Base-by-base conservation (phyloP, 2,797 vertebrate genomes). In the Buphagus erythrorhynchus region DNA sequence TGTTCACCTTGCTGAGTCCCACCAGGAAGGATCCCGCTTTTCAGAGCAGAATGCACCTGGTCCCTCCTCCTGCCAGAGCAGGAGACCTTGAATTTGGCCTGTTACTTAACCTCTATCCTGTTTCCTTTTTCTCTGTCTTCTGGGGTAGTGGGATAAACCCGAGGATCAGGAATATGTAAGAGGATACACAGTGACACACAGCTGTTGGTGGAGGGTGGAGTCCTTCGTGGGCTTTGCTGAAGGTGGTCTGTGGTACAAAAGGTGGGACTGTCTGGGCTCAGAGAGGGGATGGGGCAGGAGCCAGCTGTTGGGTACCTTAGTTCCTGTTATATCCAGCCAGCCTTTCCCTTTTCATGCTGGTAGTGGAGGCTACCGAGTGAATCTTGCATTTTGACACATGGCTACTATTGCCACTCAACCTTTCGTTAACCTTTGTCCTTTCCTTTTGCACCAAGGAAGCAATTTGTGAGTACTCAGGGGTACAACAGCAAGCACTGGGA, bases 11-110 rank as follows among this genome's bases (percentile, higher is more conserved):
- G 36, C 62, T 51, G 78, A 80, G 22, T 77, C 22, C 22, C 61
- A 35, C 10, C 26, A 33, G 35, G 57, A 67, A 38, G 24, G 15
- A 29, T 58, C 33, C 18, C 0, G 2, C 46, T 57, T 62, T 35
- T 28, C 59, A 52, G 28, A 68, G 66, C 36, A 61, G 35, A 72
- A 31, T n/a, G 40, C 6, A 69, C 24, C 42, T 1, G 0, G 4
- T 1, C 2, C 24, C 46, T 78, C 9, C 19, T 6, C 1, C 1
- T 38, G 6, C 31, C 13, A 15, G 0, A 1, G 22, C 46, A 49
- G 45, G 72, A 62, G 20, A 21, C n/a, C 52, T 35, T n/a, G 40
- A 69, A 28, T 72, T 55, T 55, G 65, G 40, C 14, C 51, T 88
- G 58, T 73, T 51, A 9, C 14, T 58, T 72, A 7, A 7, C 0